Conservation (phyloP, 2,113 vertebrate genomes). For the Phrynosoma platyrhinos region DNA sequence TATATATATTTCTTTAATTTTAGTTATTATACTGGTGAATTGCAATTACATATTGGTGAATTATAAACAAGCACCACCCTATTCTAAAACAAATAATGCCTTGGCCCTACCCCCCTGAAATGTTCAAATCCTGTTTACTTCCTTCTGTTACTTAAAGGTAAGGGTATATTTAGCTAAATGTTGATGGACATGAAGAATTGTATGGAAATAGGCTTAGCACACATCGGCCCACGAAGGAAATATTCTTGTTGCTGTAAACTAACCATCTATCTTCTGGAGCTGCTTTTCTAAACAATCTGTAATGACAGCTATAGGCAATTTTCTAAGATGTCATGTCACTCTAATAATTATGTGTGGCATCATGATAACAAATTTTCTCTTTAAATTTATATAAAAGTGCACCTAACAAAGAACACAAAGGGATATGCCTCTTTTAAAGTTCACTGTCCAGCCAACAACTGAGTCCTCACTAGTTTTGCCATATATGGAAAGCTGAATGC, state of each 20-base stretch:
- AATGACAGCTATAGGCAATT: constrained; percentile 23
- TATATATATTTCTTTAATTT: neutral
- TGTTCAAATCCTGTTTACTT: neutral
- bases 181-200: constrained; percentile 6
- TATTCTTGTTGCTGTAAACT: constrained; percentile 13
- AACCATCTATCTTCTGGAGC: constrained; percentile 1
- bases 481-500: neutral
- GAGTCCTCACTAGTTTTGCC: neutral
- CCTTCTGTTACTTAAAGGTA: neutral
- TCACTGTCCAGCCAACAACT: neutral
- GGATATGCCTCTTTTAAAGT: neutral
- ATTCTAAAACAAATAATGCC: neutral
- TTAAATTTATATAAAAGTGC: neutral
- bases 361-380: constrained; percentile 13
- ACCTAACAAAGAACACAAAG: neutral
- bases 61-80: neutral
- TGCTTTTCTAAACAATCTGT: constrained; percentile 6
- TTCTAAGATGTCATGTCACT: constrained; percentile 10
- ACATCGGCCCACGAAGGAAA: constrained; percentile 6
- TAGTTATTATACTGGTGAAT: neutral
- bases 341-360: constrained; percentile 16
- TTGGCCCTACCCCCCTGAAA: neutral
- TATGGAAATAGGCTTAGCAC: constrained; percentile 1
- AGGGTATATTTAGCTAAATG: neutral
- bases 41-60: neutral